A percentile compares a stretch with the other conserved stretches of the same genome.
These are phyloP conservation scores for Spatulosminthurus flaviceps DNA, from an alignment of 2,888 invertebrate species.

Conservation along the genomic window DNA sequence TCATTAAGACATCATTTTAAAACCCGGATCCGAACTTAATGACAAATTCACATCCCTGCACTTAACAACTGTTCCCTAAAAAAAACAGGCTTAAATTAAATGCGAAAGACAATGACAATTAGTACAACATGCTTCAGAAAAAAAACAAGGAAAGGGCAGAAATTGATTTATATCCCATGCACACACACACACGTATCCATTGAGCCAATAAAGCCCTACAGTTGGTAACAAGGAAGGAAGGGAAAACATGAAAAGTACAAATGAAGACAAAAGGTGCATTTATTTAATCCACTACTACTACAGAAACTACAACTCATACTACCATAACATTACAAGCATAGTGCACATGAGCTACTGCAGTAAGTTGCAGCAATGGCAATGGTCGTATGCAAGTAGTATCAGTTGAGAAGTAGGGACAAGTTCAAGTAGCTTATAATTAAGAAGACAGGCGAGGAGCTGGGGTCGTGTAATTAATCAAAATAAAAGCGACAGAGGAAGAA, in stretches of 20 bases:
- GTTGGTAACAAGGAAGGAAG: neutral
- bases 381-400: constrained; percentile 8
- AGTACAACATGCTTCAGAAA: neutral
- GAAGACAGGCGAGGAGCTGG: constrained; percentile 46
- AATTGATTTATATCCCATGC: constrained; percentile 16
- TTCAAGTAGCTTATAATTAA: constrained; percentile 56
- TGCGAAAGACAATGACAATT: no score
- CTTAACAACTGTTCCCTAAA: no score
- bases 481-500: constrained; percentile 54
- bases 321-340: no score
- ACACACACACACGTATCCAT: neutral
- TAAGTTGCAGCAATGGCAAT: neutral
- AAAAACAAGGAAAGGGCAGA: neutral
- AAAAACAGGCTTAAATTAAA: no score
- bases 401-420: constrained; percentile 27
- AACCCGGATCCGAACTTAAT: neutral
- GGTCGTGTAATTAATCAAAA: constrained; percentile 62
- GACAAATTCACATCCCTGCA: no score
- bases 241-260: constrained; percentile 22
- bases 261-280: constrained; percentile 50
- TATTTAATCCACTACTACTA: constrained; percentile 47
- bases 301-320: no score
- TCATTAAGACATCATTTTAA: constrained; percentile 11
- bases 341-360: neutral
- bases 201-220: neutral